These are phyloP conservation scores for Gallinago nigripennis DNA, from an alignment of 2,797 vertebrate species.

Conservation along the genomic window DNA sequence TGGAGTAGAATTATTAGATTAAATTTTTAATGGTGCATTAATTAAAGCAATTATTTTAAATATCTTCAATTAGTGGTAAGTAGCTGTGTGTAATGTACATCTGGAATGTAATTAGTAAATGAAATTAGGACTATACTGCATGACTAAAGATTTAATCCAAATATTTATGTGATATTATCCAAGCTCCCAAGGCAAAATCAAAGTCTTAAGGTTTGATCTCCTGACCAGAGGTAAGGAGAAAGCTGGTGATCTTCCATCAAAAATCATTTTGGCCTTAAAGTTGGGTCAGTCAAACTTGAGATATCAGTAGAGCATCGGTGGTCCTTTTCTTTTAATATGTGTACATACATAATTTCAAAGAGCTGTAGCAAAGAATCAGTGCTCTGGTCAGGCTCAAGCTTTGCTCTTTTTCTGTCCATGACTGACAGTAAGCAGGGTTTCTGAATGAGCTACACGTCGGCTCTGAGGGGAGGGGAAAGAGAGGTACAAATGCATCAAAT, in stretches of 20 bases:
- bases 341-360: background rate
- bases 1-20: background rate
- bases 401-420: background rate
- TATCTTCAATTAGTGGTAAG: background rate
- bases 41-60: conserved; percentile 10
- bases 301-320: background rate
- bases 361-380: background rate
- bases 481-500: background rate
- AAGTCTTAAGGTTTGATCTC: background rate
- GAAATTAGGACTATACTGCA: background rate
- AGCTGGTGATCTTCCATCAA: background rate
- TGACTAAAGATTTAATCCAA: background rate
- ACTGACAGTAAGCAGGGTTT: background rate
- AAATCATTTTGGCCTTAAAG: background rate
- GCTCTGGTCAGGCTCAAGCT: background rate
- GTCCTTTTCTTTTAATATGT: accelerated
- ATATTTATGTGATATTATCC: background rate
- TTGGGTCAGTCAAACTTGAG: background rate
- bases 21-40: background rate
- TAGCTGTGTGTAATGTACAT: background rate
- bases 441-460: background rate
- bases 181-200: background rate
- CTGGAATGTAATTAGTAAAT: background rate
- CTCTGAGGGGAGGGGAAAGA: accelerated
- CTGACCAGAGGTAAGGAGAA: background rate